Percentiles rank a stretch among this genome's conserved stretches.
Evolutionary conservation across 2,888 invertebrate species (phyloP).

Genomic region (Teleogryllus oceanicus): DNA sequence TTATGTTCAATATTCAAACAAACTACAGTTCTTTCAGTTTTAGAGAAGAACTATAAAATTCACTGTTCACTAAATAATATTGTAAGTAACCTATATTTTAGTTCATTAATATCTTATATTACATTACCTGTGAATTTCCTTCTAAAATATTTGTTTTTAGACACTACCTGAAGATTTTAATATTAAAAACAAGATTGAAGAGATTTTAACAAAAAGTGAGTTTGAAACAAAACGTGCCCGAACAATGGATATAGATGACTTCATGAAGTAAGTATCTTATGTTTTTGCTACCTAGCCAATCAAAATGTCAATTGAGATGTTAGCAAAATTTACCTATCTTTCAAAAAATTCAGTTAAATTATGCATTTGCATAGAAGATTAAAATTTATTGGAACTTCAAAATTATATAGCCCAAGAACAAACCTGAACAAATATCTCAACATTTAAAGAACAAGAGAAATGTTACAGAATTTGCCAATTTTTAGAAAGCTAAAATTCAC

Average conservation of each 20-base stretch:
- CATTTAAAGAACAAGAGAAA: no score
- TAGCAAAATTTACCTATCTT: no score
- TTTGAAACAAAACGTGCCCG: slow-evolving; percentile 80
- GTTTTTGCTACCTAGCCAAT: no score
- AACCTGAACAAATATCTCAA: no score
- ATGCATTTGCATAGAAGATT: no score
- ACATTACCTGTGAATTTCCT: background rate
- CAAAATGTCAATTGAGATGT: no score
- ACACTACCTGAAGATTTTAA: slow-evolving; percentile 72
- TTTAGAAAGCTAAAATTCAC: no score
- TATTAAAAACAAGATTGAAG: slow-evolving; percentile 74
- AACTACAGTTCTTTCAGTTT: slow-evolving; percentile 71
- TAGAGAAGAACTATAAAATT: slow-evolving; percentile 88
- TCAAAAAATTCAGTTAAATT: no score
- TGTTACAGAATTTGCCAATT: no score
- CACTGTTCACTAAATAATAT: slow-evolving; percentile 84
- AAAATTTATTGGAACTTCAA: no score
- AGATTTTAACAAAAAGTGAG: slow-evolving; percentile 64
- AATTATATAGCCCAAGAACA: no score
- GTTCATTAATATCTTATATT: background rate
- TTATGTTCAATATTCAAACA: slow-evolving; percentile 86
- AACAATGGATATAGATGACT: slow-evolving; percentile 95
- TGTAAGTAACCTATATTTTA: slow-evolving; percentile 48
- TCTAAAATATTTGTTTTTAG: slow-evolving; percentile 51
- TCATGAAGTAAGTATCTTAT: slow-evolving; percentile 61